Evolutionary conservation across 2,797 vertebrate genomes (phyloP), one percentile per base, ranked within the genome.

Genomic region (Hapalemur alaotrensis): DNA sequence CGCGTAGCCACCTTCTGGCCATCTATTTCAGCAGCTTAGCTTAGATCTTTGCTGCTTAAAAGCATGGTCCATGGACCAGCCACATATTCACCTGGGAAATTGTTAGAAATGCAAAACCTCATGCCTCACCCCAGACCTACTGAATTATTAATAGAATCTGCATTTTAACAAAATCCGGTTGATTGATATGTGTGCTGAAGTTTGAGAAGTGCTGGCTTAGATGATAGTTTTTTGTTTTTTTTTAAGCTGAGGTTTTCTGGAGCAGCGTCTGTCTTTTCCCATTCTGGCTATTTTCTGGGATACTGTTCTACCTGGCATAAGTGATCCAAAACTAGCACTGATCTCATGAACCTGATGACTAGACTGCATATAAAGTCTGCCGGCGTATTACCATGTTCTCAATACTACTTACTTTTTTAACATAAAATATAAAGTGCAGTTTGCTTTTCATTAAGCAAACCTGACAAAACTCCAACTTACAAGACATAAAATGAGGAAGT

Each of bases 361-460:
- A 28, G 69, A 57, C 25, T 30, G 23, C 22, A 9, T 9, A 17
- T 23, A 80, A 83, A 57, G 10, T 25, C 28, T 7, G 23, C 30
- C 25, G 25, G 46, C 0, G 5, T 4, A 17, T 43, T 20, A 2
- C 14, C 14, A 1, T 82, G 48, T 69, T 15, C 7, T 85, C 65
- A 73, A 32, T 7, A 17, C 6, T 17, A 5, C 7, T 82, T 69
- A 2, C 1, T 43, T 80, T 95, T 79, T 92, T 63, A 70, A 91
- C 35, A n/a, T 83, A 76, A 93, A 96, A 22, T 89, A 79, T 23
- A 90, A 95, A 28, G 2, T 87, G 25, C 2, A 12, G 17, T 72
- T 93, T 81, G 65, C 52, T 75, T 93, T 93, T 81, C 38, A 67
- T 95, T 83, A 80, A 54, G 79, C 30, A 83, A 88, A 73, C 41